Percentiles rank a stretch among this genome's conserved stretches.
Evolutionary conservation across 2,113 vertebrate genomes (phyloP).

Genomic region (Xenopus laevis): DNA sequence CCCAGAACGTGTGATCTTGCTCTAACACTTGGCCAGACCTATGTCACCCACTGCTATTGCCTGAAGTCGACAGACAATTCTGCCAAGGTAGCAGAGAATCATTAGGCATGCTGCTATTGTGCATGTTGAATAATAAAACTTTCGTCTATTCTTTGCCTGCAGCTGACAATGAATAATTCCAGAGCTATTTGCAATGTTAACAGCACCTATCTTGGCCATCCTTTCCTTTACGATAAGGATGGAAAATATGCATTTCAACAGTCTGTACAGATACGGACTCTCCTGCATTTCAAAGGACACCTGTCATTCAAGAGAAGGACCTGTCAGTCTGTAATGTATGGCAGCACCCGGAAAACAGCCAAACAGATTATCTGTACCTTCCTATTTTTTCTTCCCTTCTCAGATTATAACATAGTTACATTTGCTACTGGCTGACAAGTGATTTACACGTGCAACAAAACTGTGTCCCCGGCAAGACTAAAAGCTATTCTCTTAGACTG

Average conservation of each 20-base stretch:
- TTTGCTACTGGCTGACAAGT: conserved; percentile 92
- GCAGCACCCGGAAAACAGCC: conserved; percentile 85
- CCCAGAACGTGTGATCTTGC: conserved; percentile 97
- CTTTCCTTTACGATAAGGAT: conserved; percentile 98
- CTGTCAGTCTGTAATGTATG: conserved; percentile 90
- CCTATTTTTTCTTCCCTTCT: conserved; percentile 66
- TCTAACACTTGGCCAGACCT: conserved; percentile 99
- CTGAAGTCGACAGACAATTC: conserved; percentile 91
- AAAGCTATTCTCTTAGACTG: conserved; percentile 81
- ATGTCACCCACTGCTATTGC: conserved; percentile 90
- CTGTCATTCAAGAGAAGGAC: conserved; percentile 97
- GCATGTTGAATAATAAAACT: conserved; percentile 98
- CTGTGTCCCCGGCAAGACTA: conserved; percentile 76
- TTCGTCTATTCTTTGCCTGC: conserved; percentile 78
- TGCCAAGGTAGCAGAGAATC: conserved; percentile 94
- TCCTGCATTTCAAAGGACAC: conserved; percentile 98
- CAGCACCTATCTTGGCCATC: conserved; percentile 99
- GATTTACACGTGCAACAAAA: conserved; percentile 91
- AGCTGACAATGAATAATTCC: conserved; percentile 99
- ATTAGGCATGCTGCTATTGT: conserved; percentile 97
- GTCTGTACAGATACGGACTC: conserved; percentile 92
- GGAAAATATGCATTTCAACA: conserved; percentile 99
- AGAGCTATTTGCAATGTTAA: conserved; percentile 99
- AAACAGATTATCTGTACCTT: conserved; percentile 97
- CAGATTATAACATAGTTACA: conserved; percentile 84